These are phyloP conservation scores for Mormyrops boulengeri DNA, from an alignment of 2,797 vertebrate genomes.

Conservation along the genomic window DNA sequence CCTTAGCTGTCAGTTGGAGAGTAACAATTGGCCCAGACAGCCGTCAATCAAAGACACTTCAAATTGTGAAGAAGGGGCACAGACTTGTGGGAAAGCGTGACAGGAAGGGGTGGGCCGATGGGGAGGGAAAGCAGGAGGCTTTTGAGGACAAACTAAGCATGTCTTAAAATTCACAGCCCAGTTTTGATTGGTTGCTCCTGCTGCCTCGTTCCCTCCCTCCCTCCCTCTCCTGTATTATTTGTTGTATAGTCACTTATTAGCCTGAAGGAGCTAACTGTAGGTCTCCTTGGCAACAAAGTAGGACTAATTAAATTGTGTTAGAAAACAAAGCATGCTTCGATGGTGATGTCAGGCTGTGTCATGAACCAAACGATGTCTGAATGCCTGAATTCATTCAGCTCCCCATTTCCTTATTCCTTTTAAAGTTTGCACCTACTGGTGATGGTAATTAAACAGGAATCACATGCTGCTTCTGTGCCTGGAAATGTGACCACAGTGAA, in stretches of 20 bases:
- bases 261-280: neutral
- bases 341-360: neutral
- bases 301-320: neutral
- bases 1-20: neutral
- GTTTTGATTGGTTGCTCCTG: neutral
- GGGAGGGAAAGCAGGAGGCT: neutral
- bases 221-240: neutral
- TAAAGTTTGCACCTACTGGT: neutral
- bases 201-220: neutral
- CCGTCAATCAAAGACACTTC: neutral
- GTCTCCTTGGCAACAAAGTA: neutral
- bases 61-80: neutral
- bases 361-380: neutral
- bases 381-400: neutral
- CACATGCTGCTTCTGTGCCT: neutral
- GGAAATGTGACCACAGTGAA: neutral
- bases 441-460: neutral
- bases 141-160: neutral
- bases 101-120: neutral
- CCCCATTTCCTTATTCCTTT: neutral
- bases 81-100: neutral
- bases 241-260: neutral
- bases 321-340: neutral
- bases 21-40: neutral
- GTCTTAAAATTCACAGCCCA: neutral